phyloP scores from a whole-genome alignment of 2,113 vertebrate genomes.

The Chionodraco myersi region DNA sequence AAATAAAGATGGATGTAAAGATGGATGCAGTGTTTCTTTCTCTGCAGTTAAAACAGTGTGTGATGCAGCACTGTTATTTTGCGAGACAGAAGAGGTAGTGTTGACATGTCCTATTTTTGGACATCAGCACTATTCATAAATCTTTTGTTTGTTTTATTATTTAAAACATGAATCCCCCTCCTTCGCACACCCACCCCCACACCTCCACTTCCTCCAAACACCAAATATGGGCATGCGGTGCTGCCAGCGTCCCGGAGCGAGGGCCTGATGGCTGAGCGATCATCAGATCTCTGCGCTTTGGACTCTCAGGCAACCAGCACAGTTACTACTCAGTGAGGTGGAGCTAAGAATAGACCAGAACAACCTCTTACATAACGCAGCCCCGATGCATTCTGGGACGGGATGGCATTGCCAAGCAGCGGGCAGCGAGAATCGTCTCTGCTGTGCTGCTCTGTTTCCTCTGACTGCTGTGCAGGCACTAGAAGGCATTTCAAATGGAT shows the following conservation, averaged over 20 bases:
- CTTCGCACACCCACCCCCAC: conserved; percentile 49
- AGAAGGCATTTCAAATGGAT: background rate
- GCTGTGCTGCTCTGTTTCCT: conserved; percentile 48
- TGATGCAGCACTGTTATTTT: too few relatives aligned
- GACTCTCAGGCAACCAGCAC: conserved; percentile 73
- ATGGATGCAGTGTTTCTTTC: conserved; percentile 8
- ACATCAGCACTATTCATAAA: conserved; percentile 44
- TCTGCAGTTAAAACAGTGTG: background rate
- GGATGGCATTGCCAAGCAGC: conserved; percentile 62
- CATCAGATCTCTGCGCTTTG: conserved; percentile 75
- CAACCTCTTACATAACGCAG: conserved; percentile 84
- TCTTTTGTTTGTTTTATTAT: conserved; percentile 30
- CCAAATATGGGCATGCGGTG: conserved; percentile 73
- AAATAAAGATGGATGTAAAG: background rate
- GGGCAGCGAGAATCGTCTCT: conserved; percentile 39
- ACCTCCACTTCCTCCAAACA: conserved; percentile 66
- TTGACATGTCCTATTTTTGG: conserved; percentile 47
- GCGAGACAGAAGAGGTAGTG: background rate
- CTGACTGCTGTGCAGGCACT: conserved; percentile 27
- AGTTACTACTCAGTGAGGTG: conserved; percentile 78
- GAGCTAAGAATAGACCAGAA: conserved; percentile 84
- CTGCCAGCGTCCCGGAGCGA: conserved; percentile 54
- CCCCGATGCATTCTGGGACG: conserved; percentile 78
- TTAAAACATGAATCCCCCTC: conserved; percentile 36
- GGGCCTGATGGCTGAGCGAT: conserved; percentile 64